phyloP scores from a whole-genome alignment of 2,113 vertebrate species.

The Microcebus jonahi region DNA sequence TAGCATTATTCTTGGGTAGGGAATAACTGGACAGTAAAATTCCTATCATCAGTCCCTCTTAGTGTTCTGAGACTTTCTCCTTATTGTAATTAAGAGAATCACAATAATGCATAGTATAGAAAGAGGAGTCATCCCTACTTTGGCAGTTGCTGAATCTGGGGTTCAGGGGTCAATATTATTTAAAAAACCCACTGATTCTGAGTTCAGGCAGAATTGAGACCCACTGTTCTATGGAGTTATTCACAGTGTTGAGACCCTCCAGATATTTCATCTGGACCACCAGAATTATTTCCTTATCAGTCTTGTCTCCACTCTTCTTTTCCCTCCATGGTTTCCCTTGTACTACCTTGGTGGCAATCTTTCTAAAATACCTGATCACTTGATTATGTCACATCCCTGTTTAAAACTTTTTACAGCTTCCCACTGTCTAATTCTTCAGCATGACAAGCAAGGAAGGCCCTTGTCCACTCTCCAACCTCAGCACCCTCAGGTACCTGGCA shows the following conservation, averaged over 20 bases:
- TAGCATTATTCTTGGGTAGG: background rate
- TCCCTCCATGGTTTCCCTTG: background rate
- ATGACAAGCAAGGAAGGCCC: too few species aligned
- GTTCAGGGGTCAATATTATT: background rate
- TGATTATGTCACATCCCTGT: background rate
- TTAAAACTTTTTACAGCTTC: background rate
- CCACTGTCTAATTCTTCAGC: background rate
- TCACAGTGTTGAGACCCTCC: background rate
- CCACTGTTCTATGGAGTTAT: background rate
- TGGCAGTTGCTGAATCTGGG: background rate
- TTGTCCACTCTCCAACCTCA: background rate
- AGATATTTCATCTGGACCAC: background rate
- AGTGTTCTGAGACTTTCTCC: background rate
- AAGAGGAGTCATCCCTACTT: background rate
- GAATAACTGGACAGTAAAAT: background rate
- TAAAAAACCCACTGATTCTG: background rate
- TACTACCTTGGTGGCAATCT: background rate
- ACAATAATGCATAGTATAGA: background rate
- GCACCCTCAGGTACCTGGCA: background rate
- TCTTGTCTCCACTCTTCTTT: background rate
- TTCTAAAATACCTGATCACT: background rate
- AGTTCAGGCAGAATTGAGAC: slow-evolving; percentile 21
- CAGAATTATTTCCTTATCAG: background rate
- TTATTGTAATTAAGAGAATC: slow-evolving; percentile 8
- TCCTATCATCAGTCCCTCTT: background rate